A percentile compares a stretch with the other conserved stretches of the same genome.
These are phyloP conservation scores for Argyrosomus regius DNA, from an alignment of 2,797 vertebrate genomes.

Conservation along the genomic window DNA sequence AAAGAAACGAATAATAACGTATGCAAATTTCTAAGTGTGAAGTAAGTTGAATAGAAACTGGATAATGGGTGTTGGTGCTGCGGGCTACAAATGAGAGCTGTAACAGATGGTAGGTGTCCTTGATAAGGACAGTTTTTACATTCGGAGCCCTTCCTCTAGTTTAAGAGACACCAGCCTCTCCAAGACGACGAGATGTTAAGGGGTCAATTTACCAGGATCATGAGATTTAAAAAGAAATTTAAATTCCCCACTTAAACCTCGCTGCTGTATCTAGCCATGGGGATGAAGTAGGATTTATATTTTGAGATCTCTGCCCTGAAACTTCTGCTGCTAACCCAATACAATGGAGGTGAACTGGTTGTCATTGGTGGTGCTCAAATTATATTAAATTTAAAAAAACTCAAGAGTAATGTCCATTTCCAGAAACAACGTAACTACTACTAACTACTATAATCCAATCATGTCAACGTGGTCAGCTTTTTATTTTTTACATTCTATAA, in stretches of 20 bases:
- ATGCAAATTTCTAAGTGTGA: conserved; percentile 16
- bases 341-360: neutral
- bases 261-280: neutral
- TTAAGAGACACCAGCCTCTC: conserved; percentile 60
- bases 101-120: conserved; percentile 52
- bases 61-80: conserved; percentile 20
- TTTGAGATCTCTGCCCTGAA: neutral
- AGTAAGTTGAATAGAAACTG: conserved; percentile 14
- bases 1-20: conserved; percentile 10
- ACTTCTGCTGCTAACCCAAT: neutral
- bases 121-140: conserved; percentile 55
- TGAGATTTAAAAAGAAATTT: neutral
- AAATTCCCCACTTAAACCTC: neutral
- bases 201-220: conserved; percentile 36
- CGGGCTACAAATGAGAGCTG: conserved; percentile 49
- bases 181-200: conserved; percentile 10
- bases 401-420: neutral
- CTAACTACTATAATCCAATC: neutral
- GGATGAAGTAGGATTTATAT: conserved; percentile 16
- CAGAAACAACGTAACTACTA: neutral
- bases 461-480: neutral
- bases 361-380: neutral
- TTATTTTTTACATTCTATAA: conserved; percentile 18
- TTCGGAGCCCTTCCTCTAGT: conserved; percentile 65
- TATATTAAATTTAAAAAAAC: neutral